phyloP scores from a whole-genome alignment of 53 echinoderm and acorn worm species.

The Holothuria leucospilota region DNA sequence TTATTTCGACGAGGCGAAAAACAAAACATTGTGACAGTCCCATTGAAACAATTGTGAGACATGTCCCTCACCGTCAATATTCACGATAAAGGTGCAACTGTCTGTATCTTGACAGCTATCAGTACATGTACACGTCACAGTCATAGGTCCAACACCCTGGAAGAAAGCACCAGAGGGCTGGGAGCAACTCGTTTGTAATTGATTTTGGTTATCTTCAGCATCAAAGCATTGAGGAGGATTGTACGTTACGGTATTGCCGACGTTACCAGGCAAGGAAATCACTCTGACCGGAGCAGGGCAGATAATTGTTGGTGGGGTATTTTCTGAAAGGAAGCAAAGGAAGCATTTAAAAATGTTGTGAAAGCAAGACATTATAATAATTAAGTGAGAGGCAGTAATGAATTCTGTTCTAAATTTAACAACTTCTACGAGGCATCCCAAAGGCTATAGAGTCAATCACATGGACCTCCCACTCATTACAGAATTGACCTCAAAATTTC shows the following conservation, averaged over 20 bases:
- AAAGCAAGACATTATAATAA: no score
- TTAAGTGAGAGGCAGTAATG: no score
- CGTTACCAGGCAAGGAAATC: not conserved
- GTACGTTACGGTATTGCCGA: not conserved
- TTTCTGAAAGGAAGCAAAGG: not conserved
- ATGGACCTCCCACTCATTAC: no score
- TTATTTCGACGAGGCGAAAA: no score
- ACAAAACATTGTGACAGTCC: no score
- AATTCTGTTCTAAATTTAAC: no score
- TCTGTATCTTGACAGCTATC: slow-evolving; percentile 2
- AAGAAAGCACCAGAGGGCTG: not conserved
- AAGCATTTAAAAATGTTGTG: not conserved
- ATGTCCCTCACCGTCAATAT: not conserved
- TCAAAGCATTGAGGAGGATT: not conserved
- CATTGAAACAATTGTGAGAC: no score
- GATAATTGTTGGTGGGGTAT: not conserved
- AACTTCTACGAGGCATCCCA: no score
- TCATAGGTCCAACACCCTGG: not conserved
- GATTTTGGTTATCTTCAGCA: not conserved
- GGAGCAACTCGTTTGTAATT: not conserved
- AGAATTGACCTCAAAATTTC: no score
- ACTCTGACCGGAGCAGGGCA: not conserved
- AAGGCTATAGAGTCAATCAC: no score
- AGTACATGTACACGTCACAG: slow-evolving; percentile 18
- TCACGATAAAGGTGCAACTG: not conserved